Base-by-base conservation (phyloP, 2,888 invertebrate genomes). In the Lampropteryx suffumata region DNA sequence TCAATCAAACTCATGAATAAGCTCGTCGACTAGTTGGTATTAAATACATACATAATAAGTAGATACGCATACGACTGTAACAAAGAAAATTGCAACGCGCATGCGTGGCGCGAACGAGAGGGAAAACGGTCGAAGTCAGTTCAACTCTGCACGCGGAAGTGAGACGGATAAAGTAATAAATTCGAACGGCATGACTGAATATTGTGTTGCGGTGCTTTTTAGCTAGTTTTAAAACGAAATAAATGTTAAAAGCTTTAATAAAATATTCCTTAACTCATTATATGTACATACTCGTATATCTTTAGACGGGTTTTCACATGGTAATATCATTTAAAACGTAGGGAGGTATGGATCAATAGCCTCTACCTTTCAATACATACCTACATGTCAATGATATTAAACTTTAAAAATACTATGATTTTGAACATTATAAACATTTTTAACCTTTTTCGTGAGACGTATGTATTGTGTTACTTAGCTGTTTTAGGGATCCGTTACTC, bases 161-260 rank as follows among this genome's bases (percentile, higher is more conserved):
- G 60, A 40, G 74, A 73, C n/a, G 17, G 67, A 2, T 5, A 42
- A 37, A 46, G 64, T 63, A 66, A 76, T 79, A 77, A 78, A 79
- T 76, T 75, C 65, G 49, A 53, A 67, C 57, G 54, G 61, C 30
- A 33, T 46, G 54, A 48, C 50, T 37, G 49, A 46, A 47, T 55
- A 57, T 53, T 57, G 47, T 17, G 39, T 30, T 41, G 34, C 29
- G 37, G 27, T 34, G 9, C 7, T 29, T 33, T 7, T 32, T 30
- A 26, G 35, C 40, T 46, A 32, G 37, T 26, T 51, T 28, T 11
- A 33, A 46, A 42, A 26, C 30, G 1, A 13, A n/a, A 30, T 14
- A 29, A 29, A 6, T 17, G 17, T 17, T 17, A 17, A 4, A 17
- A 17, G 2, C 17, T 17, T 17, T 17, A n/a, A n/a, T n/a, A n/a